A percentile compares a stretch with the other conserved stretches of the same genome.
Evolutionary conservation across 1,140 invertebrate species (phyloP).

Genomic region (Drosophila arizonae): DNA sequence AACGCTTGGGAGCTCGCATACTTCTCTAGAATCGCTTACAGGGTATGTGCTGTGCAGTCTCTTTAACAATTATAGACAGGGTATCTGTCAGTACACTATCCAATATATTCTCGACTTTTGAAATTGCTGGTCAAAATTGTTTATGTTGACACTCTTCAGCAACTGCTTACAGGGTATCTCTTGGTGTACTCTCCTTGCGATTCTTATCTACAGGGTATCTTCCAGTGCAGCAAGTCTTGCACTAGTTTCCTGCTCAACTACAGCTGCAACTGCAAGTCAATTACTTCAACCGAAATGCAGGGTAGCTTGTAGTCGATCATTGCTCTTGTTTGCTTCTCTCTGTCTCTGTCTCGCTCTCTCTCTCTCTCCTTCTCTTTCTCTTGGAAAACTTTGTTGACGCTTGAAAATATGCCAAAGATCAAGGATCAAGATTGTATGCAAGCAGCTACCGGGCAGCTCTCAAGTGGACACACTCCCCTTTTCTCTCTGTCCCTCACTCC

Average conservation of each 20-base stretch:
- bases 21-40: no score
- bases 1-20: no score
- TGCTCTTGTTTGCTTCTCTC: not conserved
- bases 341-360: not conserved
- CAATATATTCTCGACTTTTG: no score
- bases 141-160: no score
- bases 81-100: not conserved
- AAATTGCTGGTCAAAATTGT: no score
- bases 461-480: constrained; percentile 19
- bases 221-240: not conserved
- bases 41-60: no score
- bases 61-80: not conserved
- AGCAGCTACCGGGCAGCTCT: constrained; percentile 15
- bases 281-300: not conserved
- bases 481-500: not conserved
- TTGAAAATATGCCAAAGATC: constrained; percentile 36
- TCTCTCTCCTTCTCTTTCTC: not conserved
- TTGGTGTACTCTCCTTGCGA: no score
- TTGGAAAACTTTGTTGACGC: constrained; percentile 7
- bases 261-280: no score
- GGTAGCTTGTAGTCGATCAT: not conserved
- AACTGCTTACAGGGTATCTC: constrained; percentile 1
- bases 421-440: constrained; percentile 29
- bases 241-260: no score
- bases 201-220: no score